Percentiles rank a stretch among this genome's conserved stretches.
phyloP scores from a whole-genome alignment of 2,797 vertebrate genomes.

The Siniperca obscura region DNA sequence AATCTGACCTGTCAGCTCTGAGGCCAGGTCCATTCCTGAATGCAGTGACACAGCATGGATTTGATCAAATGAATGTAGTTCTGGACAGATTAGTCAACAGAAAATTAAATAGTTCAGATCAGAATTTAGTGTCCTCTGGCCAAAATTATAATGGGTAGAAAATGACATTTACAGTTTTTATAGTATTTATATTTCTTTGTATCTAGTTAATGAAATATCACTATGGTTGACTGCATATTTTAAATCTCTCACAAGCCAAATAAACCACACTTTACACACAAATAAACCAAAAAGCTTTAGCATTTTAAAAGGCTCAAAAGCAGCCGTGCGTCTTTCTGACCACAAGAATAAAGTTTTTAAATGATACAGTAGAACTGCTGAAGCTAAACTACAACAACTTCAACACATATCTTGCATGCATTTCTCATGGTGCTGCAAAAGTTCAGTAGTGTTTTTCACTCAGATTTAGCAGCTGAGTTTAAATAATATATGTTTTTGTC shows the following conservation, averaged over 20 bases:
- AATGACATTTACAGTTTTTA: background rate
- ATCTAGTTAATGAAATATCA: background rate
- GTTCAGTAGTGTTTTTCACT: background rate
- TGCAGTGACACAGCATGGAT: background rate
- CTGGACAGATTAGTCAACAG: background rate
- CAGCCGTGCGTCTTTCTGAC: background rate
- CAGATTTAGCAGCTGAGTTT: conserved; percentile 12
- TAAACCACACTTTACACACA: background rate
- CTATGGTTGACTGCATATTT: background rate
- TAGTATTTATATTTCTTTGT: background rate
- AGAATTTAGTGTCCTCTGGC: background rate
- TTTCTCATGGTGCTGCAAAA: background rate
- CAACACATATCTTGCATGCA: background rate
- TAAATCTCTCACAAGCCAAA: conserved; percentile 13
- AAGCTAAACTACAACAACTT: background rate
- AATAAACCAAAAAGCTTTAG: background rate
- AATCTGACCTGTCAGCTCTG: conserved; percentile 46
- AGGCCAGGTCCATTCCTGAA: background rate
- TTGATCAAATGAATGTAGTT: background rate
- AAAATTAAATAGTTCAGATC: background rate
- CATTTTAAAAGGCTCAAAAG: background rate
- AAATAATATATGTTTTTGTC: conserved; percentile 51
- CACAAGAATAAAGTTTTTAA: background rate
- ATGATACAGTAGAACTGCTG: background rate
- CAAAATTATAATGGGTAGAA: background rate